Conservation (phyloP, 2,797 vertebrate genomes). For the Aphelocoma californica region DNA sequence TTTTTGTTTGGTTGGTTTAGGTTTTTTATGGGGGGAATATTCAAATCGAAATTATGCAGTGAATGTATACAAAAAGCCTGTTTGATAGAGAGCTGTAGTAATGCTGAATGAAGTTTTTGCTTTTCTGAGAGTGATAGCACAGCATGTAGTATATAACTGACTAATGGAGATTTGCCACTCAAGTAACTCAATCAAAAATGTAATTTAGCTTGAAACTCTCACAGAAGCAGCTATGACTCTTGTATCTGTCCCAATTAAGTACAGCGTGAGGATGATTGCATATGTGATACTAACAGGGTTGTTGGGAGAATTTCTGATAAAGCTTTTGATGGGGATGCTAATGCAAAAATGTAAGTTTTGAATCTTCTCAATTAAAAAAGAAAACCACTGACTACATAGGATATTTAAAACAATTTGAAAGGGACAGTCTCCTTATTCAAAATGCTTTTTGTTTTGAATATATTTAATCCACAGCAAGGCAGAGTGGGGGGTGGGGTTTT, state of each 20-base stretch:
- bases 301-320: background rate
- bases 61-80: background rate
- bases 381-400: background rate
- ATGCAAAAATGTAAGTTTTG: background rate
- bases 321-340: background rate
- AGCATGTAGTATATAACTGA: background rate
- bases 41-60: background rate
- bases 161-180: background rate
- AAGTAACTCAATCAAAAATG: slow-evolving; percentile 21
- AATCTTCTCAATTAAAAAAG: background rate
- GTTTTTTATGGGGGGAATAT: background rate
- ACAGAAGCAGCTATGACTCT: background rate
- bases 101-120: background rate
- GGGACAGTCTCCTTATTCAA: background rate
- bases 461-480: background rate
- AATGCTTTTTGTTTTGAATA: background rate
- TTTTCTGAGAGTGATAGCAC: background rate
- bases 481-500: accelerated
- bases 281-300: background rate
- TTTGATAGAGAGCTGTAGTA: background rate
- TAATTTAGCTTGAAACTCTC: slow-evolving; percentile 21
- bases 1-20: background rate
- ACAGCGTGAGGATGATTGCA: background rate
- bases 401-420: background rate
- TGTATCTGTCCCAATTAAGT: slow-evolving; percentile 29